phyloP scores from a whole-genome alignment of 2,113 vertebrate species.

The Nothobranchius kuhntae region DNA sequence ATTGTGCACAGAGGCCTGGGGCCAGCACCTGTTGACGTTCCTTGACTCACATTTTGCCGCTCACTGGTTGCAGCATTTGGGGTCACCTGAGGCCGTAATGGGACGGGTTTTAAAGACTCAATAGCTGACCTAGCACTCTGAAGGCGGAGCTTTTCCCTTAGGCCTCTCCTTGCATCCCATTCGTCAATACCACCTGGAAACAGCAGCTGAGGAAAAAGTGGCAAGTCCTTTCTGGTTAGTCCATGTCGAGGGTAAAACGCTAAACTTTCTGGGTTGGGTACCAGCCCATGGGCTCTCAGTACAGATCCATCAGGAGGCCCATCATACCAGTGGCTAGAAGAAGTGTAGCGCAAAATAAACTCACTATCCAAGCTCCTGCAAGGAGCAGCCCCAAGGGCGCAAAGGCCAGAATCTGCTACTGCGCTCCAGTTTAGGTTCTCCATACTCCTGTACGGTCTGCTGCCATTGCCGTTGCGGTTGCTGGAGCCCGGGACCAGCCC shows the following conservation, averaged over 20 bases:
- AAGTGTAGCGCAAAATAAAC: conserved; percentile 80
- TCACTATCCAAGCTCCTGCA: conserved; percentile 83
- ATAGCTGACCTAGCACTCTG: conserved; percentile 79
- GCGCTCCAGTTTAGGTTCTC: conserved; percentile 87
- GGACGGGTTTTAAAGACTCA: conserved; percentile 77
- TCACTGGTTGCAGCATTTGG: conserved; percentile 46
- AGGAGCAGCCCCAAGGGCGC: conserved; percentile 63
- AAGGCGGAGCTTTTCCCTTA: conserved; percentile 85
- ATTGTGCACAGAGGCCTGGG: conserved; percentile 50
- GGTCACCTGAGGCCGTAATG: conserved; percentile 74
- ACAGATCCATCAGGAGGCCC: conserved; percentile 68
- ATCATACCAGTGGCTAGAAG: conserved; percentile 79
- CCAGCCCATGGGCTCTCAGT: conserved; percentile 42
- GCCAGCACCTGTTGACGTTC: conserved; percentile 12
- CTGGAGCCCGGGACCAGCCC: conserved; percentile 35
- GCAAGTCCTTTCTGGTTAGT: conserved; percentile 72
- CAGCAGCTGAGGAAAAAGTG: conserved; percentile 81
- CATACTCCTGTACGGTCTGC: conserved; percentile 86
- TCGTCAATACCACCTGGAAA: conserved; percentile 79
- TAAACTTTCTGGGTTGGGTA: conserved; percentile 67
- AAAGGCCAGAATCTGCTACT: conserved; percentile 69
- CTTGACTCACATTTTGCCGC: conserved; percentile 38
- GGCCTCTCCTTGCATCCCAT: conserved; percentile 78
- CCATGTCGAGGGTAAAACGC: conserved; percentile 67
- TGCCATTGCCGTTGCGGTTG: conserved; percentile 27